phyloP scores from a whole-genome alignment of 2,113 vertebrate species.

The Cercopithecus mona region DNA sequence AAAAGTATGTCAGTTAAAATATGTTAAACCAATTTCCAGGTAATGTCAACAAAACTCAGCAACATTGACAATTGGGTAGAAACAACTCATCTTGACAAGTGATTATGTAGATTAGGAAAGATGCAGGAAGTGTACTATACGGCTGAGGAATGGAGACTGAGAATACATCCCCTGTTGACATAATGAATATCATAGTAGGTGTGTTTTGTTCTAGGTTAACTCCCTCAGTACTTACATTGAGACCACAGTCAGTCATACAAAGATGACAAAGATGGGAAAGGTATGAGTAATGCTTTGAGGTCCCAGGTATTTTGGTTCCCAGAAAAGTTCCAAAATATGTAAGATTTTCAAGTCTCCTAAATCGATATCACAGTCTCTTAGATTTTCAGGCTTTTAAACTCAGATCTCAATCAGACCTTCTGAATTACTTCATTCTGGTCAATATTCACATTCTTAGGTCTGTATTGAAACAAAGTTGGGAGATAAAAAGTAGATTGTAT shows the following conservation, averaged over 20 bases:
- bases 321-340: conserved; percentile 25
- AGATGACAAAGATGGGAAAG: not conserved
- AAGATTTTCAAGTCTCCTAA: conserved; percentile 4
- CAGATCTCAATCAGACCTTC: not conserved
- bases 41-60: conserved; percentile 63
- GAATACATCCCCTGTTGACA: conserved; percentile 53
- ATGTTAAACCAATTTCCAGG: conserved; percentile 72
- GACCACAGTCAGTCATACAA: not conserved
- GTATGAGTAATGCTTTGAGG: not conserved
- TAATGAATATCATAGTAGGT: conserved; percentile 42
- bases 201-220: conserved; percentile 50
- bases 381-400: not conserved
- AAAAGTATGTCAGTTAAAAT: conserved; percentile 65
- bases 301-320: not conserved
- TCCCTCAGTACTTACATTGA: conserved; percentile 27
- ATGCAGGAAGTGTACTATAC: conserved; percentile 15
- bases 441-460: not conserved
- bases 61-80: conserved; percentile 71
- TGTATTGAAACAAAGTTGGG: not conserved
- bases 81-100: conserved; percentile 78
- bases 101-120: conserved; percentile 74
- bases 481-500: not conserved
- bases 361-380: not conserved
- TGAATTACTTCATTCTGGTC: conserved; percentile 11
- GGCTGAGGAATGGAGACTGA: conserved; percentile 29